A percentile compares a stretch with the other conserved stretches of the same genome.
phyloP scores from a whole-genome alignment of 2,888 invertebrate genomes.

The Metallyticus violacea region DNA sequence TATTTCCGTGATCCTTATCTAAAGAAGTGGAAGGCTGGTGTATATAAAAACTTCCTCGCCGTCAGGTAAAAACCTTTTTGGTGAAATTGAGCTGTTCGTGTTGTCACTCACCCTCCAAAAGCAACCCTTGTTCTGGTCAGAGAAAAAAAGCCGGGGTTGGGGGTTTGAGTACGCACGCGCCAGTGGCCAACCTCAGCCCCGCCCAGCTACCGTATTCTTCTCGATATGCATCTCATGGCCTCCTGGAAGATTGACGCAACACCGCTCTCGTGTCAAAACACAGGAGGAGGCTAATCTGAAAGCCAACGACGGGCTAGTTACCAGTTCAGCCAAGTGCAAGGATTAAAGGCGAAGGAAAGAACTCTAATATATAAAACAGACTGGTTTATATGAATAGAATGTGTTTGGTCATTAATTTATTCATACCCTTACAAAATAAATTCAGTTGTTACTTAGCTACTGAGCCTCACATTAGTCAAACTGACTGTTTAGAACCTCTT shows the following conservation, averaged over 20 bases:
- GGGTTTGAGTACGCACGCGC: not conserved
- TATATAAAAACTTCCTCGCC: not conserved
- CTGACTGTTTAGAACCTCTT: too few relatives aligned
- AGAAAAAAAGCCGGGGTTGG: too few relatives aligned
- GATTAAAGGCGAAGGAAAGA: not conserved
- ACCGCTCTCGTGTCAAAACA: not conserved
- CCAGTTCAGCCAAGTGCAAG: not conserved
- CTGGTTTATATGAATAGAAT: too few relatives aligned
- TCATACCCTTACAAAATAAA: too few relatives aligned
- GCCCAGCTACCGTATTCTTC: not conserved
- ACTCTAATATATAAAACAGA: too few relatives aligned
- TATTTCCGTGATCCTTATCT: conserved; percentile 18
- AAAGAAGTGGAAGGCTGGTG: not conserved
- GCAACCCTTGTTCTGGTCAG: conserved; percentile 13
- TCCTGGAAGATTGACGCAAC: not conserved
- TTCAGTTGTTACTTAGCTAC: too few relatives aligned
- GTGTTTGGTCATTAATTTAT: too few relatives aligned
- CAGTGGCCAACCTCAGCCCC: not conserved
- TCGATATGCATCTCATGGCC: not conserved
- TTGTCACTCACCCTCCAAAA: conserved; percentile 3
- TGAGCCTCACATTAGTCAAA: too few relatives aligned
- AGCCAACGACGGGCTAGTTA: too few relatives aligned
- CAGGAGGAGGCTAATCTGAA: not conserved
- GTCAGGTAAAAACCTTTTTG: conserved; percentile 9
- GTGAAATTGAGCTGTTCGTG: conserved; percentile 19